Evolutionary conservation across 2,888 invertebrate species (phyloP).

Genomic region (Mimas tiliae): DNA sequence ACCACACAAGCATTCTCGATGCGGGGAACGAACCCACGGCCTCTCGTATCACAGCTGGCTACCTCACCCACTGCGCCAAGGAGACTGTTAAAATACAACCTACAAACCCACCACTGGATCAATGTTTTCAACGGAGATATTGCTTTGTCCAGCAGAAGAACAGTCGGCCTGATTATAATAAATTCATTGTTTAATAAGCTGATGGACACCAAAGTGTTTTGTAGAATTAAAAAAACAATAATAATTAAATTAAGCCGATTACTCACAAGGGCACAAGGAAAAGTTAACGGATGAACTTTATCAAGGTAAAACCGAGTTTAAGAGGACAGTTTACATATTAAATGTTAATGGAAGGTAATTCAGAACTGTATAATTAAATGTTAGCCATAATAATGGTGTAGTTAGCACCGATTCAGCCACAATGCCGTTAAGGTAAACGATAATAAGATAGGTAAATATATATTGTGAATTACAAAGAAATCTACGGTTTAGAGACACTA

Average conservation of each 20-base stretch:
- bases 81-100: too few relatives aligned
- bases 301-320: conserved; percentile 16
- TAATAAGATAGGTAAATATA: not conserved
- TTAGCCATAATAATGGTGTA: not conserved
- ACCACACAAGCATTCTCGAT: too few relatives aligned
- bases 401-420: not conserved
- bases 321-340: conserved; percentile 1
- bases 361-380: conserved; percentile 10
- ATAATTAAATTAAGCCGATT: not conserved
- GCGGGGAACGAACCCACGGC: too few relatives aligned
- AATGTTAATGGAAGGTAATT: conserved; percentile 12
- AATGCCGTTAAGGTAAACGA: not conserved
- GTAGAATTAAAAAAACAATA: not conserved
- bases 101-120: too few relatives aligned
- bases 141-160: too few relatives aligned
- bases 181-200: too few relatives aligned
- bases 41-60: too few relatives aligned
- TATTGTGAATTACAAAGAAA: not conserved
- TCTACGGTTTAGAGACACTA: not conserved
- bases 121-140: too few relatives aligned
- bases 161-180: too few relatives aligned
- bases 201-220: not conserved
- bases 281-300: conserved; percentile 12
- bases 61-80: too few relatives aligned
- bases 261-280: conserved; percentile 16